phyloP scores from a whole-genome alignment of 53 echinoderm and acorn worm species.

The Arbacia lixula region DNA sequence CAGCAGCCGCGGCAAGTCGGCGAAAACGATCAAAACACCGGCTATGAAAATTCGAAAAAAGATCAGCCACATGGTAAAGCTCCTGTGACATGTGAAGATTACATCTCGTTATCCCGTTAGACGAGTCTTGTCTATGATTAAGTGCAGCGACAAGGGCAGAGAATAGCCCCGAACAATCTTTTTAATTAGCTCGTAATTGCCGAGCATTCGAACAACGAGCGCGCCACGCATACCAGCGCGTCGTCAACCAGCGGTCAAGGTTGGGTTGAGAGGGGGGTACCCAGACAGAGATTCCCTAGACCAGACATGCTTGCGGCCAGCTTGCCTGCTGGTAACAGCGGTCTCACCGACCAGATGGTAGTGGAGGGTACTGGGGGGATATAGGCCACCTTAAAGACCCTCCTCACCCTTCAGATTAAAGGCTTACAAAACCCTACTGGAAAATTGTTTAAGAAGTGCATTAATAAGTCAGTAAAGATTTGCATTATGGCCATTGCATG shows the following conservation, averaged over 20 bases:
- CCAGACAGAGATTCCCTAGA: neutral
- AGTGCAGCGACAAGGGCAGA: constrained; percentile 27
- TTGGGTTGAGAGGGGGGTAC: neutral
- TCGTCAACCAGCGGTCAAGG: constrained; percentile 33
- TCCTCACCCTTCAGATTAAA: too few species aligned
- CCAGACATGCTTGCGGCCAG: constrained; percentile 4
- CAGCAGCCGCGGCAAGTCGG: too few species aligned
- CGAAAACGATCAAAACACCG: too few species aligned
- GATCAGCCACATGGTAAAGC: constrained; percentile 38
- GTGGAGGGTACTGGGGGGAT: neutral
- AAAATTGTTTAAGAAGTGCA: too few species aligned
- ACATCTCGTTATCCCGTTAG: constrained; percentile 38
- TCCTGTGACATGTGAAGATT: constrained; percentile 13
- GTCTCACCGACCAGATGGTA: constrained; percentile 24
- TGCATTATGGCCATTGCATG: too few species aligned
- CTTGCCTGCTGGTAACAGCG: constrained; percentile 16
- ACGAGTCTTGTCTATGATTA: constrained; percentile 19
- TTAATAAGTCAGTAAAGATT: too few species aligned
- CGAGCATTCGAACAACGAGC: constrained; percentile 11
- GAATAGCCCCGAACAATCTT: constrained; percentile 28
- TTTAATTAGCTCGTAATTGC: constrained; percentile 44
- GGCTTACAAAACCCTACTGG: too few species aligned
- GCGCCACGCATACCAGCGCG: constrained; percentile 7
- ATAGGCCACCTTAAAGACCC: too few species aligned
- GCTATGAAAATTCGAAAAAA: too few species aligned